Evolutionary conservation across 2,797 vertebrate genomes (phyloP).

Genomic region (Saxicola maurus): DNA sequence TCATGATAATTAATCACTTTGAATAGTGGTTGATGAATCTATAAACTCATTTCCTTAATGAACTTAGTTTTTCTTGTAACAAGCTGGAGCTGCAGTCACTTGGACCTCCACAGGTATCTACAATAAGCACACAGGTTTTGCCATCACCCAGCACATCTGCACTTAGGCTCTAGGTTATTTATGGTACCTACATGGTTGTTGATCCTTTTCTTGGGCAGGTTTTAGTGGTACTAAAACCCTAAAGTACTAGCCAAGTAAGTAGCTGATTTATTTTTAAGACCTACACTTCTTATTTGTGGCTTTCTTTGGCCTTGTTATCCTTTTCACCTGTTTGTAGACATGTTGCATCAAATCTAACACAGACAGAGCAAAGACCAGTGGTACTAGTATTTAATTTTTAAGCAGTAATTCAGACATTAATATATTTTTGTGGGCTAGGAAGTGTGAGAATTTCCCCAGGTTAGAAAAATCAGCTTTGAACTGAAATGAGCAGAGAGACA

Average conservation of each 20-base stretch:
- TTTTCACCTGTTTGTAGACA: not conserved
- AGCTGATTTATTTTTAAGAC: not conserved
- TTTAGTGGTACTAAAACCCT: not conserved
- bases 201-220: not conserved
- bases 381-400: not conserved
- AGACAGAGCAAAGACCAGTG: not conserved
- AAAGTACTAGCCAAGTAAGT: not conserved
- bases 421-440: not conserved
- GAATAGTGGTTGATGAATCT: not conserved
- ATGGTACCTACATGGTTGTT: fast-evolving
- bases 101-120: not conserved
- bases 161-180: not conserved
- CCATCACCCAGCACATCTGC: not conserved
- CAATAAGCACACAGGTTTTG: not conserved
- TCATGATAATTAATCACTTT: not conserved
- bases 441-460: not conserved
- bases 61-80: not conserved
- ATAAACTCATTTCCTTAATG: not conserved
- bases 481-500: not conserved
- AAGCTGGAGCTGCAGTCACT: not conserved
- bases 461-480: not conserved
- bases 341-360: not conserved
- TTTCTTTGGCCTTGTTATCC: not conserved
- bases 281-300: not conserved
- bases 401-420: not conserved